Conservation (phyloP, 2,797 vertebrate genomes). For the Leptoclinus maculatus region DNA sequence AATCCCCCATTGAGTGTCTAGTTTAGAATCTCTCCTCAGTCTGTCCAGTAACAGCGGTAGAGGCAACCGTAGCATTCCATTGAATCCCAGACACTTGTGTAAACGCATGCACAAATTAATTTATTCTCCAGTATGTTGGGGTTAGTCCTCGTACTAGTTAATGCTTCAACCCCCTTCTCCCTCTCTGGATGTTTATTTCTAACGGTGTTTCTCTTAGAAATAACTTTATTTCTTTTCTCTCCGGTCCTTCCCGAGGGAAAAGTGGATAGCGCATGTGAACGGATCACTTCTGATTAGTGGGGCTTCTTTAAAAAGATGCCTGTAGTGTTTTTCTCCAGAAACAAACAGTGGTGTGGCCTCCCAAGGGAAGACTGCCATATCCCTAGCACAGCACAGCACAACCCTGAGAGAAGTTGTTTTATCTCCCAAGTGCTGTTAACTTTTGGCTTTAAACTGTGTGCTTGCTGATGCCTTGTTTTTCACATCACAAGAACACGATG, state of each 20-base stretch:
- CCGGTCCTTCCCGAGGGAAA: conserved; percentile 60
- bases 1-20: conserved; percentile 54
- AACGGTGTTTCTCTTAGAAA: conserved; percentile 45
- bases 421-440: conserved; percentile 77
- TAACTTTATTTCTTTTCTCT: conserved; percentile 41
- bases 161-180: conserved; percentile 15
- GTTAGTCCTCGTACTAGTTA: conserved; percentile 12
- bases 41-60: conserved; percentile 52
- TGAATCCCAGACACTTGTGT: conserved; percentile 47
- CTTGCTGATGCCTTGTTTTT: conserved; percentile 61
- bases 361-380: conserved; percentile 71
- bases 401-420: conserved; percentile 64
- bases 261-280: conserved; percentile 70
- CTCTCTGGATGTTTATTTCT: conserved; percentile 55
- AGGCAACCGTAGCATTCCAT: conserved; percentile 16
- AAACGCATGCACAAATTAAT: conserved; percentile 21
- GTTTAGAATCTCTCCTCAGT: conserved; percentile 56
- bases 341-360: conserved; percentile 79
- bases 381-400: conserved; percentile 60
- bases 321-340: conserved; percentile 74
- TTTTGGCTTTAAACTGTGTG: conserved; percentile 67
- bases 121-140: not conserved
- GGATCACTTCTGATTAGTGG: conserved; percentile 81
- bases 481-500: conserved; percentile 54
- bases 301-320: conserved; percentile 70